Base-by-base conservation (phyloP, 2,888 invertebrate genomes). In the Andricus curvator region DNA sequence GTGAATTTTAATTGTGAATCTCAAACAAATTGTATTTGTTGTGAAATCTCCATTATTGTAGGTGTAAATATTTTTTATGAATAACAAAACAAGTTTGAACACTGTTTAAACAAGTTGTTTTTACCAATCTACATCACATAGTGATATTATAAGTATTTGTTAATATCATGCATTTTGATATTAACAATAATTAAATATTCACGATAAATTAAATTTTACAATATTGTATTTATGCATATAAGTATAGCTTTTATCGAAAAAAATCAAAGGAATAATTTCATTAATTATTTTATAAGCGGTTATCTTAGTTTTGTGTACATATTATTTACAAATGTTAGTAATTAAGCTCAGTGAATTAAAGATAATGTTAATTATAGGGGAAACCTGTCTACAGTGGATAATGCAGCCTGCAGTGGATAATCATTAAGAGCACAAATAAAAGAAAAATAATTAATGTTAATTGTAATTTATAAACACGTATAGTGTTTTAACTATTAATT, bases 241-340 rank as follows among this genome's bases (percentile, higher is more conserved):
- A 9, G 2, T 11, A 22, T 60, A 60, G 25, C n/a, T 60, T 60
- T 60, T 60, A 60, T 60, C 22, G 22, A 9, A 11, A 13, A 22
- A 22, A 2, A 62, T 25, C 15, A 56, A n/a, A 56, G n/a, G 56
- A 56, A n/a, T 56, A n/a, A 56, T 56, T n/a, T 56, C 8, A 62
- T 25, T 25, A 22, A 25, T 62, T 62, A 62, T 62, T 66, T 66
- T 66, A 41, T 66, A n/a, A 33, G 66, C 66, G n/a, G n/a, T 33
- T 2, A 29, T 25, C 9, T 56, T 15, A 20, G 4, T 74, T 74
- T 56, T 74, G 29, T 74, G 74, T 74, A 56, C 8, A 74, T 74
- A 74, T 74, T 51, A 74, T 74, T 56, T 74, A 37, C 13, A 41
- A 13, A 44, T 48, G 41, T 44, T 44, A 60, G 60, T 22, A 4